Conservation (phyloP, 2,797 vertebrate genomes). For the Limnodromus scolopaceus region DNA sequence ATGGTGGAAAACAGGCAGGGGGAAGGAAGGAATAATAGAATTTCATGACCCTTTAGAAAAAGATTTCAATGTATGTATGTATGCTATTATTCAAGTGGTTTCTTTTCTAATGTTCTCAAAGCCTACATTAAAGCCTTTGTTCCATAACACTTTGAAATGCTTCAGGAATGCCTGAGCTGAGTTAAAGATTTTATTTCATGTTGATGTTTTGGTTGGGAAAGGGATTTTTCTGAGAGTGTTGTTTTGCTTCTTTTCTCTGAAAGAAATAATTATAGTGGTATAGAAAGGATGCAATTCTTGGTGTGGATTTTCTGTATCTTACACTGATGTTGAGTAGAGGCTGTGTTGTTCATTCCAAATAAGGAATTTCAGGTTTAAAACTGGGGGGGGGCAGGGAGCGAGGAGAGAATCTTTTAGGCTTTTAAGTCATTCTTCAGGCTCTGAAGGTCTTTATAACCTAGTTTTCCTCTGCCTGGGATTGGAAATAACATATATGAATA, state of each 20-base stretch:
- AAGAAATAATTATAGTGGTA: neutral
- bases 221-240: neutral
- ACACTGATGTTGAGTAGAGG: neutral
- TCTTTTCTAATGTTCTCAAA: neutral
- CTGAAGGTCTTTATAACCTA: neutral
- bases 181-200: neutral
- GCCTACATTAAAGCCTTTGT: neutral
- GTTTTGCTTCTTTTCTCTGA: neutral
- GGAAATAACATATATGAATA: neutral
- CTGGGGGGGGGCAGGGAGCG: neutral
- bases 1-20: neutral
- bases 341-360: neutral
- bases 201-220: neutral
- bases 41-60: neutral
- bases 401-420: neutral
- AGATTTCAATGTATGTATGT: neutral
- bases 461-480: neutral
- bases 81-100: neutral
- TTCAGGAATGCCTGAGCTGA: neutral
- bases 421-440: neutral
- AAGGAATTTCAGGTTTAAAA: neutral
- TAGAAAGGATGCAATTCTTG: neutral
- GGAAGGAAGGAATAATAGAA: neutral
- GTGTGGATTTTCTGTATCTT: neutral
- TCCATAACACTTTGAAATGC: neutral